Conservation (phyloP, 1,140 invertebrate genomes). For the Papilio polytes region DNA sequence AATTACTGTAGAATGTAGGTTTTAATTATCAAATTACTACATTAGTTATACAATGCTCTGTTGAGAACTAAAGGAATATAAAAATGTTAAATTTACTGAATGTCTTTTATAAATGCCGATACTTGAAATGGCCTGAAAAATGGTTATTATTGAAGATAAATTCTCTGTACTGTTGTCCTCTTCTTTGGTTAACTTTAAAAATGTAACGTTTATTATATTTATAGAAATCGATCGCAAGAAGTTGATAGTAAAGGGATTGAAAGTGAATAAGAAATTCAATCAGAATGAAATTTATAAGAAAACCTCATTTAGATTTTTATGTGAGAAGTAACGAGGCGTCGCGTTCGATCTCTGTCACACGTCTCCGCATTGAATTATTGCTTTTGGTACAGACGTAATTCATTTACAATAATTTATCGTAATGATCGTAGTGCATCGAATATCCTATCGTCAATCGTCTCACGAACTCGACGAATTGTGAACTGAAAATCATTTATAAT, state of each 20-base stretch:
- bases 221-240: conserved; percentile 36
- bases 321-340: conserved; percentile 51
- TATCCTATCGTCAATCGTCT: neutral
- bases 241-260: conserved; percentile 34
- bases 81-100: no score
- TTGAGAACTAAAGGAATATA: no score
- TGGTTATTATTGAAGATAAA: no score
- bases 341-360: conserved; percentile 49
- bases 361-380: conserved; percentile 4
- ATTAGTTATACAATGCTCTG: no score
- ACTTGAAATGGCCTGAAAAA: no score
- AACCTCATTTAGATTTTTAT: conserved; percentile 57
- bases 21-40: no score
- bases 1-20: no score
- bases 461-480: neutral
- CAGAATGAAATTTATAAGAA: conserved; percentile 68
- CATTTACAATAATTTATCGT: conserved; percentile 16
- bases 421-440: neutral
- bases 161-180: neutral
- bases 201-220: conserved; percentile 21
- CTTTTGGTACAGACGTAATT: conserved; percentile 8
- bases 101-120: no score
- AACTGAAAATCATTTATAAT: no score
- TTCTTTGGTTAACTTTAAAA: neutral
- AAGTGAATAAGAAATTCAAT: conserved; percentile 58